These are phyloP conservation scores for Hoplodrina ambigua DNA, from an alignment of 2,888 invertebrate genomes.

Conservation along the genomic window DNA sequence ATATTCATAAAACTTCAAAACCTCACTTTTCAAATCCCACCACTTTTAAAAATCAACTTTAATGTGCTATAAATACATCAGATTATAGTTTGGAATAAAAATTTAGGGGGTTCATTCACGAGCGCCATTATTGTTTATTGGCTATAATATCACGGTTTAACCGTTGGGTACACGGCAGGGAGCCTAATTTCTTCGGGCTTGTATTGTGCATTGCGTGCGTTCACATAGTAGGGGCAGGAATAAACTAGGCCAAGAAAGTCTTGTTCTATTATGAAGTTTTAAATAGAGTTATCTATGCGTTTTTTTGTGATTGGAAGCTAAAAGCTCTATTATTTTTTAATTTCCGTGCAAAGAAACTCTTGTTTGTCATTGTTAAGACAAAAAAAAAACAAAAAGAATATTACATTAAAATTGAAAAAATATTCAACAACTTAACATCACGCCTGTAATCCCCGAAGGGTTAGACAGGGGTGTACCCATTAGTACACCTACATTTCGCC, in stretches of 20 bases:
- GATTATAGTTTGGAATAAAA: constrained; percentile 29
- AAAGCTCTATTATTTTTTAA: too few relatives aligned
- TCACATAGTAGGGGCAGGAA: constrained; percentile 54
- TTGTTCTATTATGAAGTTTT: constrained; percentile 24
- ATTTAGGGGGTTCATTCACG: constrained; percentile 21
- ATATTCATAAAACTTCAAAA: constrained; percentile 32
- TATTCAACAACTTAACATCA: too few relatives aligned
- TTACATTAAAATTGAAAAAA: too few relatives aligned
- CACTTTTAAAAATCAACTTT: constrained; percentile 21
- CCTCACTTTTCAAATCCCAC: constrained; percentile 34
- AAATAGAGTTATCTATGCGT: constrained; percentile 28
- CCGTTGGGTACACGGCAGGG: constrained; percentile 30
- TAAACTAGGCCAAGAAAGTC: constrained; percentile 29
- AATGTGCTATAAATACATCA: constrained; percentile 24
- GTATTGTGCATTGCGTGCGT: constrained; percentile 72
- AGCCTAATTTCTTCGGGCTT: constrained; percentile 51
- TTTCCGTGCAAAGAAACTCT: not conserved
- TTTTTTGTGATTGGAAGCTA: not conserved
- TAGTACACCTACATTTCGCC: too few relatives aligned
- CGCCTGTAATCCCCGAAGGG: too few relatives aligned
- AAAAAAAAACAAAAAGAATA: too few relatives aligned
- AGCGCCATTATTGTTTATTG: constrained; percentile 47
- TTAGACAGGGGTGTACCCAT: too few relatives aligned
- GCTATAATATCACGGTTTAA: constrained; percentile 33
- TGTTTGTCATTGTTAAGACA: too few relatives aligned